These are phyloP conservation scores for Polyodon spathula DNA, from an alignment of 2,113 vertebrate species.

Conservation along the genomic window DNA sequence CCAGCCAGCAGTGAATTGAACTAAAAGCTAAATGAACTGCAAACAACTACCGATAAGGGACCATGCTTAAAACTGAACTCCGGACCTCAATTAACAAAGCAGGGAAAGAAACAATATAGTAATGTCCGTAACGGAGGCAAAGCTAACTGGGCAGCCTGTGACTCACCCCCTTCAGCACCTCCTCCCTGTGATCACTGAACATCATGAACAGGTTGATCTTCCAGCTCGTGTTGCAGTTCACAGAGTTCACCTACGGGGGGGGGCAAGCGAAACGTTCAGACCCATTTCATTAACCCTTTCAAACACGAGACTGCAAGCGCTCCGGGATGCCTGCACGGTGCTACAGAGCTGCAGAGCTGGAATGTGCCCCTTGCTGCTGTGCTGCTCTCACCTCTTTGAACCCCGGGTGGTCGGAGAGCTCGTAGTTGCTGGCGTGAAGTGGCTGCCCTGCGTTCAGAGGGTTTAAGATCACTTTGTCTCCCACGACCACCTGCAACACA, in stretches of 20 bases:
- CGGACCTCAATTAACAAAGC: too few species aligned
- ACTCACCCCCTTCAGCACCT: conserved; percentile 80
- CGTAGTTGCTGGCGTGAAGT: conserved; percentile 74
- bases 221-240: conserved; percentile 86
- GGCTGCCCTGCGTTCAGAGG: conserved; percentile 81
- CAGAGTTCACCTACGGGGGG: conserved; percentile 71
- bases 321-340: not conserved
- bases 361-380: too few species aligned
- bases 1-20: too few species aligned
- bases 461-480: conserved; percentile 82
- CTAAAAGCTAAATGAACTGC: too few species aligned
- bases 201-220: conserved; percentile 88
- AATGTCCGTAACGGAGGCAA: too few species aligned
- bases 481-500: conserved; percentile 69
- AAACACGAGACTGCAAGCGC: not conserved
- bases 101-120: too few species aligned
- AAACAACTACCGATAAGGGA: too few species aligned
- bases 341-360: not conserved
- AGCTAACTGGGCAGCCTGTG: too few species aligned
- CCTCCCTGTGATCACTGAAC: conserved; percentile 76
- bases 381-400: conserved; percentile 69
- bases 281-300: too few species aligned
- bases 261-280: conserved; percentile 3
- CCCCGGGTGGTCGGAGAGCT: conserved; percentile 69
- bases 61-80: too few species aligned